Conservation (phyloP, 2,888 invertebrate genomes). For the Doris montereyensis region DNA sequence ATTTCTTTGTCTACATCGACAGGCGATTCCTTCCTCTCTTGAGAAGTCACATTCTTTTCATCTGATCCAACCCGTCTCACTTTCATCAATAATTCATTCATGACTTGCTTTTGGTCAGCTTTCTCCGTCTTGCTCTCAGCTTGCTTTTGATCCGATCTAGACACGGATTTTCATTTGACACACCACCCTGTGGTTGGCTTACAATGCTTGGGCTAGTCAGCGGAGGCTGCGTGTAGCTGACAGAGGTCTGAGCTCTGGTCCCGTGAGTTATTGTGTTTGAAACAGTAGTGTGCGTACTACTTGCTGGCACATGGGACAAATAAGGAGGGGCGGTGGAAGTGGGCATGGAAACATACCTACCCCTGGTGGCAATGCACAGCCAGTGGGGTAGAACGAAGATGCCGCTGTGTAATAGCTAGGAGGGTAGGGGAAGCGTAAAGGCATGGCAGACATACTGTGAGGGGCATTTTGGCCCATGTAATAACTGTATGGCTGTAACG, state of each 20-base stretch:
- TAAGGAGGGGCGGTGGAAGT: not conserved
- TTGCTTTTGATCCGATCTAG: too few relatives aligned
- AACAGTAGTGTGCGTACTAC: too few relatives aligned
- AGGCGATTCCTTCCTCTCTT: not conserved
- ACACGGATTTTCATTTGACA: too few relatives aligned
- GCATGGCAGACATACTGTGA: not conserved
- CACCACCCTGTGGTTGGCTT: too few relatives aligned
- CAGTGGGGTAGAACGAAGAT: slow-evolving; percentile 19
- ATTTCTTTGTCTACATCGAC: too few relatives aligned
- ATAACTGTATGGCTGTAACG: not conserved
- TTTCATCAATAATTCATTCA: not conserved
- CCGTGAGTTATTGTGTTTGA: too few relatives aligned
- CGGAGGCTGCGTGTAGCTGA: too few relatives aligned
- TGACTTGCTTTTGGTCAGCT: too few relatives aligned
- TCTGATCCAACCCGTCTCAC: not conserved
- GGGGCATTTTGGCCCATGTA: too few relatives aligned
- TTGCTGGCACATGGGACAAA: not conserved
- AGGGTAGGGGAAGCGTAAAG: slow-evolving; percentile 42
- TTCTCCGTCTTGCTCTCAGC: too few relatives aligned
- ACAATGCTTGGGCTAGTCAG: too few relatives aligned
- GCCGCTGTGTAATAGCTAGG: slow-evolving; percentile 27
- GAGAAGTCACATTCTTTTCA: not conserved
- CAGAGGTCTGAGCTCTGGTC: too few relatives aligned
- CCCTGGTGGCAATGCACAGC: not conserved
- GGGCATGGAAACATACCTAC: slow-evolving; percentile 36